Conservation (phyloP, 2,797 vertebrate species). For the Apodemus agrarius region DNA sequence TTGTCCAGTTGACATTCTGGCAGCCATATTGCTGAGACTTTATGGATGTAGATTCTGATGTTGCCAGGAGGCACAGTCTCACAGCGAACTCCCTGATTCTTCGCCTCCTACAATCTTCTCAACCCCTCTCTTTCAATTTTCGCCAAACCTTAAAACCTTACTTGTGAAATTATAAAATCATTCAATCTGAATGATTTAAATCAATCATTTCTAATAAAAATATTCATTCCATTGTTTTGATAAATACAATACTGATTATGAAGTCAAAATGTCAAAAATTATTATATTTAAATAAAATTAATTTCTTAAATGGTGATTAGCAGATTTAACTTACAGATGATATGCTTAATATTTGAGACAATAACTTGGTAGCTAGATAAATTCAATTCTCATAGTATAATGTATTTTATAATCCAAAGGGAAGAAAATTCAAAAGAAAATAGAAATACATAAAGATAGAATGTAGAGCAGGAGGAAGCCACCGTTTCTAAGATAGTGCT, state of each 20-base stretch:
- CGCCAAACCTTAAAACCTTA: background rate
- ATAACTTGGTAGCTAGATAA: background rate
- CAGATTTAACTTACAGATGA: background rate
- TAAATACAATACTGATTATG: background rate
- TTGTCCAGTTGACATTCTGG: background rate
- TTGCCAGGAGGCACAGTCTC: background rate
- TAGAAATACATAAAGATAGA: background rate
- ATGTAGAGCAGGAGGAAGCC: background rate
- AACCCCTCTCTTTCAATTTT: background rate
- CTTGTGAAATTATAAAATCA: background rate
- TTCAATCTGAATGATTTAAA: too few relatives aligned
- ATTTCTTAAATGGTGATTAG: background rate
- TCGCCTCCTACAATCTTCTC: background rate
- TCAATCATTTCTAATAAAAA: background rate
- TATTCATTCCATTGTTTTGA: background rate
- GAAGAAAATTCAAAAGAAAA: background rate
- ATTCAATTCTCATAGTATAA: background rate
- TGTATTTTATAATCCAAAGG: background rate
- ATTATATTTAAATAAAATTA: background rate
- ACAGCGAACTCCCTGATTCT: background rate
- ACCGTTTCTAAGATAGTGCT: background rate
- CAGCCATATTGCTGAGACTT: background rate
- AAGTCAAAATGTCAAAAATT: background rate
- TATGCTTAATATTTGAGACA: background rate
- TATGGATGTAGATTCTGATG: background rate